Percentiles rank a stretch among this genome's conserved stretches.
These are phyloP conservation scores for Hystrix cristata DNA, from an alignment of 2,113 vertebrate genomes.

Conservation along the genomic window DNA sequence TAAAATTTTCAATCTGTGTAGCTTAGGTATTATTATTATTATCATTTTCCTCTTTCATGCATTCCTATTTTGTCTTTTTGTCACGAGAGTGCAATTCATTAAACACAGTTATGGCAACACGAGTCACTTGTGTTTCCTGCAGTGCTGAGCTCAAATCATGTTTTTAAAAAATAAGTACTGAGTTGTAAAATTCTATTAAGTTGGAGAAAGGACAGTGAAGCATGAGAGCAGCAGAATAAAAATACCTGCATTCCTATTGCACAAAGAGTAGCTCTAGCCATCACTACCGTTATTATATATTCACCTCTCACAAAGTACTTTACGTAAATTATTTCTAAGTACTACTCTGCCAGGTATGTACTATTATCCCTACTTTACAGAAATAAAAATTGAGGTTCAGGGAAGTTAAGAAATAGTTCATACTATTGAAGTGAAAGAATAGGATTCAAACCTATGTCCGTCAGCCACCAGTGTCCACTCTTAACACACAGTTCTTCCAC, in stretches of 20 bases:
- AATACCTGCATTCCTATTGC: not conserved
- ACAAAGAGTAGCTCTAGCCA: not conserved
- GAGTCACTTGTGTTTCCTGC: not conserved
- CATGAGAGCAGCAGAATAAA: not conserved
- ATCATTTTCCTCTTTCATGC: not conserved
- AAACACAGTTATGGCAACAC: not conserved
- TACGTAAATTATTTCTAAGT: constrained; percentile 20
- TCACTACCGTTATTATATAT: not conserved
- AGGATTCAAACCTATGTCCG: not conserved
- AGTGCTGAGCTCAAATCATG: not conserved
- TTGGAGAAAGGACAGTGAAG: not conserved
- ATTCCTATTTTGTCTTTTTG: not conserved
- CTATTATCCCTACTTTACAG: constrained; percentile 6
- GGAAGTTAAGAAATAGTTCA: not conserved
- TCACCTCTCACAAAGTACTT: not conserved
- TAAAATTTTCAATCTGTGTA: not conserved
- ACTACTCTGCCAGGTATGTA: not conserved
- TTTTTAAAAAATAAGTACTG: constrained; percentile 43
- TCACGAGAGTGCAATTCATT: not conserved
- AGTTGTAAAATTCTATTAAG: not conserved
- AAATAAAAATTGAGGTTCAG: constrained; percentile 42
- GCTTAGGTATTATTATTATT: not conserved
- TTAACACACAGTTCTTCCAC: not conserved
- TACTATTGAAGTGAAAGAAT: not conserved
- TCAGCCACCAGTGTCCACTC: not conserved